Conservation (phyloP, 2,113 vertebrate species). For the Cynopterus brachyotis region DNA sequence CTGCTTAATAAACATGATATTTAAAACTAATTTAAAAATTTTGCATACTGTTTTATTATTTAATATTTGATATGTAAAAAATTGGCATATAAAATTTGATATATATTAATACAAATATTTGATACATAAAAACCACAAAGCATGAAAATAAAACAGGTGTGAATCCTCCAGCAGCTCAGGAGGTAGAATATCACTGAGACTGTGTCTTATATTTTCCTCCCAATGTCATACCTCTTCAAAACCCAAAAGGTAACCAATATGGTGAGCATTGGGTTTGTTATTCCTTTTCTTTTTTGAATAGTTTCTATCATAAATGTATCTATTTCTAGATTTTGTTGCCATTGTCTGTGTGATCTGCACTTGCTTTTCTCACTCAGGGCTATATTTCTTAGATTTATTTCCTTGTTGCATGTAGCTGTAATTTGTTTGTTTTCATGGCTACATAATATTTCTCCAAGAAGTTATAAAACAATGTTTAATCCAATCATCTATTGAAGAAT, state of each 20-base stretch:
- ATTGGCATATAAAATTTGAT: neutral
- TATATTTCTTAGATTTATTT: neutral
- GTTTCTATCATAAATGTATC: neutral
- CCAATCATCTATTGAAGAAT: neutral
- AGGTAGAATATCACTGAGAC: neutral
- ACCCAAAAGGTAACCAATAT: neutral
- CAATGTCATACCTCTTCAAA: neutral
- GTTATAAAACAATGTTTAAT: neutral
- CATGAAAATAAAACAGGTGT: neutral
- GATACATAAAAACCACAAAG: neutral
- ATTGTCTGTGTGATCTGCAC: neutral
- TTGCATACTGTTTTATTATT: neutral
- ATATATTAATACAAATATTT: neutral
- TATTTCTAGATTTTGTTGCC: neutral
- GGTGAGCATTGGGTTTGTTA: neutral
- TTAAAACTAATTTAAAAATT: neutral
- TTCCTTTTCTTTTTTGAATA: neutral
- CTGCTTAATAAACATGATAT: neutral
- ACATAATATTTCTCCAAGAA: neutral
- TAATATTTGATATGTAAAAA: neutral
- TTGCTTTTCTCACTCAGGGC: neutral
- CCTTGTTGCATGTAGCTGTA: neutral
- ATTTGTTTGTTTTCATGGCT: neutral
- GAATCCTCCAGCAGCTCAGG: neutral
- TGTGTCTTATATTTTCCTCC: neutral